These are phyloP conservation scores for Rapana venosa DNA, from an alignment of 2,888 invertebrate genomes.

Conservation along the genomic window DNA sequence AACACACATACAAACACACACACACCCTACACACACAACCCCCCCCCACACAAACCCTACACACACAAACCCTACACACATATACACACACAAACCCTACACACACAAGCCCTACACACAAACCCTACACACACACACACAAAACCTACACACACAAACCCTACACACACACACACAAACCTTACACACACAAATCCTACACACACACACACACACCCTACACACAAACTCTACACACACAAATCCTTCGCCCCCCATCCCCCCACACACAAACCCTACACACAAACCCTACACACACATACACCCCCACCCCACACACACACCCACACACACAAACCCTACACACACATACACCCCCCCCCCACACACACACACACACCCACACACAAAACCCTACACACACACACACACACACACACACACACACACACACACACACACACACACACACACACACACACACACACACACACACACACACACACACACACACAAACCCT, in stretches of 20 bases:
- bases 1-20: neutral
- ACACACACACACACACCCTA: neutral
- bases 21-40: neutral
- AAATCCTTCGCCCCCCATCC: no score
- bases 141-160: neutral
- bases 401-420: neutral
- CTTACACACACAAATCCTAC: neutral
- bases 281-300: neutral
- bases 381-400: neutral
- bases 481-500: neutral
- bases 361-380: neutral
- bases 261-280: neutral
- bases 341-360: no score
- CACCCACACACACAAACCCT: no score
- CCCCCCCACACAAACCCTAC: no score
- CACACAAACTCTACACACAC: neutral
- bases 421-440: neutral
- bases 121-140: neutral
- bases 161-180: neutral
- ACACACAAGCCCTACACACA: no score
- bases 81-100: no score
- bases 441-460: neutral
- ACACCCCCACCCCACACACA: no score
- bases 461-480: slow-evolving; percentile 1
- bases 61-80: no score